Evolutionary conservation across 2,888 invertebrate genomes (phyloP).

Genomic region (Colletes collaris): DNA sequence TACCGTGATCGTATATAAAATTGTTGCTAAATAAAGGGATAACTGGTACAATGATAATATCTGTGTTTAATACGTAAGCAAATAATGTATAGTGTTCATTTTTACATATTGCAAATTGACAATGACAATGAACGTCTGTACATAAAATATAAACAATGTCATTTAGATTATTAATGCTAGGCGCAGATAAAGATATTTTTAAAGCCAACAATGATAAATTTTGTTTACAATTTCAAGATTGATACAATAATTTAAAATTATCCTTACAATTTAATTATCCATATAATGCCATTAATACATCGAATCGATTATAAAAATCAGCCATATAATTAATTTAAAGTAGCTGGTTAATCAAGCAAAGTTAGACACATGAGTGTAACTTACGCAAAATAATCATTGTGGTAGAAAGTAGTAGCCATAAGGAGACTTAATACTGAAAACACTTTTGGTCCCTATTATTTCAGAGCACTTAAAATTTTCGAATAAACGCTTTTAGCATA

Average conservation of each 20-base stretch:
- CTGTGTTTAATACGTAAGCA: conserved; percentile 38
- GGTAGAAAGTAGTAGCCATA: conserved; percentile 35
- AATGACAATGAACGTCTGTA: conserved; percentile 24
- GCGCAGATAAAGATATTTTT: conserved; percentile 50
- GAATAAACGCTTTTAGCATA: not conserved
- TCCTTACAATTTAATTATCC: conserved; percentile 5
- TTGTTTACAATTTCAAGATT: conserved; percentile 43
- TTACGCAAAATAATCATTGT: conserved; percentile 31
- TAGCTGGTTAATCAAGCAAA: conserved; percentile 11
- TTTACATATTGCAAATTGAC: conserved; percentile 34
- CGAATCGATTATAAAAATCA: conserved; percentile 14
- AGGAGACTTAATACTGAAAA: conserved; percentile 59
- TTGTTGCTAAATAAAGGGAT: conserved; percentile 25
- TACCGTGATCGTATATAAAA: conserved; percentile 5
- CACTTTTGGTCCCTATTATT: conserved; percentile 62
- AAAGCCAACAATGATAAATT: conserved; percentile 60
- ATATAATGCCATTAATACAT: conserved; percentile 21
- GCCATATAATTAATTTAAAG: conserved; percentile 26
- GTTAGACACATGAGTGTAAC: conserved; percentile 12
- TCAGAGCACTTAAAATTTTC: conserved; percentile 38
- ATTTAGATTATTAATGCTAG: conserved; percentile 43
- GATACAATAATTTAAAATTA: conserved; percentile 21
- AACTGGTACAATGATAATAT: conserved; percentile 25
- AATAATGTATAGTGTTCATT: conserved; percentile 26
- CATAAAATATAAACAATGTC: conserved; percentile 35